Evolutionary conservation across 2,797 vertebrate species (phyloP), one percentile per base, ranked within the genome.

Genomic region (Chanos chanos): DNA sequence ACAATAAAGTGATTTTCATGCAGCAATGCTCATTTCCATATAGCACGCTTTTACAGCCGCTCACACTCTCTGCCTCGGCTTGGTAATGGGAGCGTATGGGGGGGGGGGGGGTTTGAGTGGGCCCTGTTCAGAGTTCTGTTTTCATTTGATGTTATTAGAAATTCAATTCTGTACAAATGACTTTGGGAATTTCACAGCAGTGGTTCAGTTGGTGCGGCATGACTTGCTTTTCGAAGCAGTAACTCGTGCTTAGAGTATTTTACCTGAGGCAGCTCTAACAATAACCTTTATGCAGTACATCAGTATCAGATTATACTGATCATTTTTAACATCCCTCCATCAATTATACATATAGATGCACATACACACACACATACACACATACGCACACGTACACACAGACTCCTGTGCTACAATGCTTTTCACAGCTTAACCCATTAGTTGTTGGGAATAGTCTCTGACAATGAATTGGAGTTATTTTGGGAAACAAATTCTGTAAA

Each of bases 131-230:
- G 71, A 68, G 78, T 78, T 86, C 81, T 75, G 71, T 85, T 88
- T 87, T 85, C 84, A 85, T 83, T 87, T 81, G 75, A 79, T 50
- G 64, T 82, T 87, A 89, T 89, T 87, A 87, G 77, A 84, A 88
- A 88, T 86, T 87, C 80, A 86, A 84, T 87, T 87, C 78, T 73
- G 76, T 74, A 83, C 74, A 86, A 87, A 89, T 86, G 52, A 83
- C 82, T 83, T 81, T 77, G 64, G n/a, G 78, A 86, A 84, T 83
- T 81, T 85, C 81, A 85, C 79, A 73, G 81, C 74, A 62, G 76
- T 77, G 70, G 69, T 80, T 78, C 71, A 84, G 81, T 80, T 68
- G 70, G 80, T 74, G 59, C 71, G 12, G 50, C 64, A 54, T 83
- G 80, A 84, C 79, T 83, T 60, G 85, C 66, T 84, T 87, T 79